phyloP scores from a whole-genome alignment of 2,797 vertebrate genomes.

The Ceryle rudis region DNA sequence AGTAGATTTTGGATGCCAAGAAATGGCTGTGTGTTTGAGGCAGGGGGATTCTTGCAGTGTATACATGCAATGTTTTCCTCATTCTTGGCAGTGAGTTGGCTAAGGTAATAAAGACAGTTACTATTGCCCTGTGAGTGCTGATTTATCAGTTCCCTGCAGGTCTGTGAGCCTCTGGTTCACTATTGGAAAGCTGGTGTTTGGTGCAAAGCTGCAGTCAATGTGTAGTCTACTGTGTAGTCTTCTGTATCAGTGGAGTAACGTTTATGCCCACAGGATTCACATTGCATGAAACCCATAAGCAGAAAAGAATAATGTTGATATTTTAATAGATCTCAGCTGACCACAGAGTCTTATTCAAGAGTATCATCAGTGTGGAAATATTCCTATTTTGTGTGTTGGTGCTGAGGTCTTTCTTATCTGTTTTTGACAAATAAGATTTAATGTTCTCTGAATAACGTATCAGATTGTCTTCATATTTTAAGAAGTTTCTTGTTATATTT shows the following conservation, averaged over 20 bases:
- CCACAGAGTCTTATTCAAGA: neutral
- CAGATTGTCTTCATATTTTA: neutral
- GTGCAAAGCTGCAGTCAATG: neutral
- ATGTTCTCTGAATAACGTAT: neutral
- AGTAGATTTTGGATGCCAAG: neutral
- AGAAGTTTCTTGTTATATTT: neutral
- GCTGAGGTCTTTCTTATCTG: neutral
- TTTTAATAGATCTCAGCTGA: neutral
- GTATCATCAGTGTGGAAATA: neutral
- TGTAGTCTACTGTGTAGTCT: neutral
- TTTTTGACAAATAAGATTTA: neutral
- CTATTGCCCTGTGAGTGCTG: neutral
- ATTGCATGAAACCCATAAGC: neutral
- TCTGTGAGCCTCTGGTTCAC: neutral
- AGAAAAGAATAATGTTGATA: neutral
- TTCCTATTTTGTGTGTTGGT: neutral
- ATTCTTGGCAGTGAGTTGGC: neutral
- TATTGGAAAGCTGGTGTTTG: neutral
- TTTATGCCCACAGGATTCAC: neutral
- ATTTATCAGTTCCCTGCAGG: neutral
- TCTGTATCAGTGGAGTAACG: fast-evolving
- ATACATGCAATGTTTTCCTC: neutral
- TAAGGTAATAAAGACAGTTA: neutral
- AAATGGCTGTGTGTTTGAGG: neutral
- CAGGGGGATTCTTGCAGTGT: neutral